Percentiles rank a stretch among this genome's conserved stretches.
phyloP scores from a whole-genome alignment of 2,797 vertebrate genomes.

The Masticophis lateralis region DNA sequence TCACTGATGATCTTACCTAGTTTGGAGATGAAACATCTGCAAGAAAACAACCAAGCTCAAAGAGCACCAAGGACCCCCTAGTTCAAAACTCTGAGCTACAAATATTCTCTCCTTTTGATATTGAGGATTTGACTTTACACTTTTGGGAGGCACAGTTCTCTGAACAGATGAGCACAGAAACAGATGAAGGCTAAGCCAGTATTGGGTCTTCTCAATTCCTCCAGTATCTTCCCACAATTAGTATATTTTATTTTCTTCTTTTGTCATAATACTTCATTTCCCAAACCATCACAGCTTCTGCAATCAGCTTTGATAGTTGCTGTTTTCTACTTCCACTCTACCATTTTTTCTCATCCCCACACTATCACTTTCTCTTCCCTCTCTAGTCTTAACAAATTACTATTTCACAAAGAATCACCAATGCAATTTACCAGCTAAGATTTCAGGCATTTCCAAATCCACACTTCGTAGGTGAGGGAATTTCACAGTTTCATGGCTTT shows the following conservation, averaged over 20 bases:
- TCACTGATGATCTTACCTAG: neutral
- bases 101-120: neutral
- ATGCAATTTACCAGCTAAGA: neutral
- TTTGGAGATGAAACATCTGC: neutral
- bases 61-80: neutral
- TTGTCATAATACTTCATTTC: neutral
- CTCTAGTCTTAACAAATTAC: neutral
- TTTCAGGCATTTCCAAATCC: neutral
- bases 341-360: neutral
- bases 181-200: neutral
- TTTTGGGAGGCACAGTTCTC: neutral
- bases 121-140: neutral
- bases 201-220: neutral
- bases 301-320: neutral
- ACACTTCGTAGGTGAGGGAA: neutral
- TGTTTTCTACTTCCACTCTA: neutral
- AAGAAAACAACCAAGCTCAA: neutral
- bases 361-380: neutral
- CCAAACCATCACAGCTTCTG: neutral
- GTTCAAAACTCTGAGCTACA: neutral
- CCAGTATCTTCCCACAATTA: neutral
- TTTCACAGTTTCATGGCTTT: neutral
- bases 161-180: neutral
- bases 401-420: neutral
- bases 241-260: neutral